Percentiles rank a stretch among this genome's conserved stretches.
Conservation (phyloP, 2,888 invertebrate genomes). For the Pasiphila rectangulata region DNA sequence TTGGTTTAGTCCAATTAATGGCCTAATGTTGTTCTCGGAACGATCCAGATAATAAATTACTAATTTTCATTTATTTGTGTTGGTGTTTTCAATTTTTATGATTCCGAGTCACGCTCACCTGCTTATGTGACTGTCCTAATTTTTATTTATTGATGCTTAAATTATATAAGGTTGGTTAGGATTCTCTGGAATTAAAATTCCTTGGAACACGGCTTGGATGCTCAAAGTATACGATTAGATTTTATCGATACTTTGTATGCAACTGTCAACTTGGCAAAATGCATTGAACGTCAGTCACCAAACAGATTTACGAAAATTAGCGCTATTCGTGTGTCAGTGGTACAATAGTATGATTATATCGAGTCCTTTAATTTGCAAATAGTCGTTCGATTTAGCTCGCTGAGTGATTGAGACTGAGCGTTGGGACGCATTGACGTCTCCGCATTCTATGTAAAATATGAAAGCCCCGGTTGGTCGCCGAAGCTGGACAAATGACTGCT, state of each 20-base stretch:
- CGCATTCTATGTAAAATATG: conserved; percentile 80
- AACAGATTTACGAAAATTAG: conserved; percentile 20
- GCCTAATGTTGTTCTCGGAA: conserved; percentile 67
- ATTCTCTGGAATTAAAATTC: conserved; percentile 5
- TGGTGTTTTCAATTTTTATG: conserved; percentile 32
- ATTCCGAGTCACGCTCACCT: conserved; percentile 34
- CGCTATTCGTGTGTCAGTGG: conserved; percentile 20
- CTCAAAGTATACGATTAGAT: neutral
- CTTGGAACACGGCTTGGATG: neutral
- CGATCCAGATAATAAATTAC: conserved; percentile 59
- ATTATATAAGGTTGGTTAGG: conserved; percentile 13
- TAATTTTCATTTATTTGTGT: conserved; percentile 56
- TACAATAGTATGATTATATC: conserved; percentile 50
- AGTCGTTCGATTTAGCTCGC: conserved; percentile 53
- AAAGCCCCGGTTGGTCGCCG: conserved; percentile 53
- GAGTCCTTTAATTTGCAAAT: conserved; percentile 69
- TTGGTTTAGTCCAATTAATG: conserved; percentile 78
- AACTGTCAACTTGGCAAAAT: conserved; percentile 5
- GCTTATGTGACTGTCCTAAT: conserved; percentile 24
- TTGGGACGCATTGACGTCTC: conserved; percentile 62
- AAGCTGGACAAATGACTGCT: conserved; percentile 43
- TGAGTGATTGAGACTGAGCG: conserved; percentile 74
- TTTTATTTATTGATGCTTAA: conserved; percentile 28
- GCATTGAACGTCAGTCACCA: conserved; percentile 7
- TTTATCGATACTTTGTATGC: neutral